Percentiles rank a stretch among this genome's conserved stretches.
These are phyloP conservation scores for Phalacrocorax brasilianus DNA, from an alignment of 2,113 vertebrate genomes.

Conservation along the genomic window DNA sequence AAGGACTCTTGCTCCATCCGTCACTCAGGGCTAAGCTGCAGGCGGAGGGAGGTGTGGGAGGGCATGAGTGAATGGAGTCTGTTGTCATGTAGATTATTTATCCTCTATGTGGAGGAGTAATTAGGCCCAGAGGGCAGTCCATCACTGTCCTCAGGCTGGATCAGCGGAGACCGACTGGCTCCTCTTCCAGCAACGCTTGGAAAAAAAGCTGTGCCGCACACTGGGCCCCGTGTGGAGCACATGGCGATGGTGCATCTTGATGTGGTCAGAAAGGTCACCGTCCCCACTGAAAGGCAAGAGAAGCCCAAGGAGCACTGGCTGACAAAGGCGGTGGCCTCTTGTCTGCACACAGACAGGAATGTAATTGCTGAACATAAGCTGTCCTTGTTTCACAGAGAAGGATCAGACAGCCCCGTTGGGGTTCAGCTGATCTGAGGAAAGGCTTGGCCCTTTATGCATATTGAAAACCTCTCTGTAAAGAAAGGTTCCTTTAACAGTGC, in stretches of 20 bases:
- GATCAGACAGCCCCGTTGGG: conserved; percentile 30
- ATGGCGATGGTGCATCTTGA: conserved; percentile 42
- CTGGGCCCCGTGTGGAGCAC: conserved; percentile 35
- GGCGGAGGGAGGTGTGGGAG: neutral
- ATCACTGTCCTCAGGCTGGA: conserved; percentile 43
- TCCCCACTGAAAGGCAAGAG: conserved; percentile 42
- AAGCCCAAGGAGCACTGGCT: neutral
- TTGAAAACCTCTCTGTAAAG: conserved; percentile 38
- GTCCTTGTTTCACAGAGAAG: conserved; percentile 53
- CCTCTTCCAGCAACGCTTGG: neutral
- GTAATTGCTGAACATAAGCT: conserved; percentile 67
- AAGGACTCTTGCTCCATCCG: neutral
- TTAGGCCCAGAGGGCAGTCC: conserved; percentile 56
- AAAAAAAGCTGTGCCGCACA: neutral
- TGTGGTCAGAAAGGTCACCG: conserved; percentile 56
- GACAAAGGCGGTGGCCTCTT: conserved; percentile 59
- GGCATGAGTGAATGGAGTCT: conserved; percentile 27
- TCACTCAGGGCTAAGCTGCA: neutral
- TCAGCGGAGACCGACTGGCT: conserved; percentile 29
- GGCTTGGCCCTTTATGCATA: neutral
- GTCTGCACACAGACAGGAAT: conserved; percentile 8
- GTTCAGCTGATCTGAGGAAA: conserved; percentile 40
- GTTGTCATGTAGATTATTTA: conserved; percentile 66
- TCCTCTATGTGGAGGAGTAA: conserved; percentile 42
- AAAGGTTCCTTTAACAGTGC: conserved; percentile 43